Base-by-base conservation (phyloP, 2,113 vertebrate species). In the Muscicapa adusta region DNA sequence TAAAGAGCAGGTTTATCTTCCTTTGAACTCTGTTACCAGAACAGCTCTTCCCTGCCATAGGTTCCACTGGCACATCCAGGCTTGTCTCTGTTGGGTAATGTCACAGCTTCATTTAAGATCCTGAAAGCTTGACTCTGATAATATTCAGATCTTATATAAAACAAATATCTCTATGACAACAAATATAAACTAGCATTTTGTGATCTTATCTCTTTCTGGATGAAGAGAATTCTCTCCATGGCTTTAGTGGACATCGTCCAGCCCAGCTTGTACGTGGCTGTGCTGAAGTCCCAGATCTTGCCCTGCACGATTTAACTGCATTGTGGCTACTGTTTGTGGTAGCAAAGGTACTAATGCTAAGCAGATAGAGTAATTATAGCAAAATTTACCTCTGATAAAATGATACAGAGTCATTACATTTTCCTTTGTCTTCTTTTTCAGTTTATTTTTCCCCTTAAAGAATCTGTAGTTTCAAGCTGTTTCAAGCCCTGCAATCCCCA, bases 401-500 rank as follows among this genome's bases (percentile, higher is more conserved):
- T 66, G 34, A 53, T n/a, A 56, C 0, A 10, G 8, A 67, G 28
- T 53, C 1, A 57, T 31, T 43, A 20, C 3, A 40, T 40, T 26
- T 25, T 5, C 2, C 3, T 7, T 20, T 31, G 2, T 38, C 14
- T 4, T 6, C 2, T n/a, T n/a, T n/a, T n/a, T n/a, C n/a, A n/a
- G n/a, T n/a, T n/a, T n/a, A n/a, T n/a, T n/a, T 24, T 5, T 16
- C 22, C 1, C 4, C 5, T 70, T 4, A 6, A 47, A 65, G 14
- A 19, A 53, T 54, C 51, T 24, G 7, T 63, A 40, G 3, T 82
- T 82, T 68, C 1, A 6, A 81, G 12, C 10, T 73, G 23, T 70
- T 61, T 80, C n/a, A 58, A 50, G 12, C 12, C 34, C 28, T 57
- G 26, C 23, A 60, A 15, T 7, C 12, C 38, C 12, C 23, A 72